Base-by-base conservation (phyloP, 2,797 vertebrate species). In the Diceros bicornis region DNA sequence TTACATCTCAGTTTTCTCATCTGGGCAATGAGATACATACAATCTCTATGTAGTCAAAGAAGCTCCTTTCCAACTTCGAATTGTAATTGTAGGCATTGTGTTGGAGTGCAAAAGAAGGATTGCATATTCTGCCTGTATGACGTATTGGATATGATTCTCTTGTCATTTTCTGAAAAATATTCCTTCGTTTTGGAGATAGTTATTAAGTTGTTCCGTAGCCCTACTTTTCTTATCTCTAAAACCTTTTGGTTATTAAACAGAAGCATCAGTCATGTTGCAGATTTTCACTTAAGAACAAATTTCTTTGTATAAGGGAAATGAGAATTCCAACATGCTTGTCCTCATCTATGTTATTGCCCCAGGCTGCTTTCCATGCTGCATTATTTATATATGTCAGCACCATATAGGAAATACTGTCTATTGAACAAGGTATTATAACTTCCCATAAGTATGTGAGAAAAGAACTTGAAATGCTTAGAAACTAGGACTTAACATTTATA, bases 201-300 rank as follows among this genome's bases (percentile, higher is more conserved):
- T 96, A 97, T 95, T 97, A 94, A 94, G 34, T 77, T 96, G 47
- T 96, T 13, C 79, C 71, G 95, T 92, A 82, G 66, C 64, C 74
- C 20, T 91, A 71, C 29, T 92, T 94, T 96, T 86, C 75, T 96
- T 97, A 93, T 95, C 82, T 92, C 71, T 93, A 77, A 96, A 96
- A 90, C 18, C 27, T 90, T 92, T 94, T 95, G 85, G 71, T 93
- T 96, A 96, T 97, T 96, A 95, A 96, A 91, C 85, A 92, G 29
- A 66, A 94, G 21, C 77, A 97, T 96, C 85, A 91, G 72, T 90
- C 92, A 91, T 97, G 81, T 75, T 96, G 71, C 6, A 83, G 74
- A 97, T 96, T 96, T 97, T 93, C 83, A 97, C 83, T 95, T 94
- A 97, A 96, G 91, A 94, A 83, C 57, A 91, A 57, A 59, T 89